Evolutionary conservation across 1,140 invertebrate genomes (phyloP), one percentile per base, ranked within the genome.

Genomic region (Maniola jurtina): DNA sequence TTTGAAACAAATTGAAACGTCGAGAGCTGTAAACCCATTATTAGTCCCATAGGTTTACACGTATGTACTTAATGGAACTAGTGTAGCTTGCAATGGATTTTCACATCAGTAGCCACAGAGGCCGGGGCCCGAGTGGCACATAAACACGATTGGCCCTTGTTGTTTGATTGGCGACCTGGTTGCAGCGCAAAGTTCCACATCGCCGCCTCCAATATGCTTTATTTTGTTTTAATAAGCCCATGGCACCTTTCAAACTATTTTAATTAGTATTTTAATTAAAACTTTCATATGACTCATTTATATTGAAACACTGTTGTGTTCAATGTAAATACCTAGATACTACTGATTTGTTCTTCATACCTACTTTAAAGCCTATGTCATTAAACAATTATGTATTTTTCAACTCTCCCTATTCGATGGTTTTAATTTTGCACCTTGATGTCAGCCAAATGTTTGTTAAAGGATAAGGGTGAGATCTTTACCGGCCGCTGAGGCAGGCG

Each of bases 101-200:
- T 62, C 76, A 64, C 61, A 76, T 76, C 70, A 77, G 68, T 73
- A 65, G 70, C 47, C 66, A 75, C 59, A 55, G 68, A 76, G 72
- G 65, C 62, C 63, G 73, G 72, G 63, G 72, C 63, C 62, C 63
- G 73, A 71, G 63, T 67, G 77, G 73, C 70, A 73, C 73, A 78
- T 76, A 72, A 71, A 76, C 66, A 72, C 72, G 74, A 82, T 83
- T 81, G 80, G 75, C 73, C 72, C 73, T 67, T 81, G 83, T 82
- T 84, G 76, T 85, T 84, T 85, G 79, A 85, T 87, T 81, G 74
- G 64, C 76, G 82, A 76, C 79, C 80, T 80, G 78, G 77, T 77
- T 80, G 76, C 67, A 60, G 70, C 33, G 57, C 65, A 50, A 64
- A 48, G 59, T 72, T 72, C 67, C 71, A 66, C 71, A 66, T 66